These are phyloP conservation scores for Drosophila trapezifrons DNA, from an alignment of 1,140 invertebrate species.

Conservation along the genomic window DNA sequence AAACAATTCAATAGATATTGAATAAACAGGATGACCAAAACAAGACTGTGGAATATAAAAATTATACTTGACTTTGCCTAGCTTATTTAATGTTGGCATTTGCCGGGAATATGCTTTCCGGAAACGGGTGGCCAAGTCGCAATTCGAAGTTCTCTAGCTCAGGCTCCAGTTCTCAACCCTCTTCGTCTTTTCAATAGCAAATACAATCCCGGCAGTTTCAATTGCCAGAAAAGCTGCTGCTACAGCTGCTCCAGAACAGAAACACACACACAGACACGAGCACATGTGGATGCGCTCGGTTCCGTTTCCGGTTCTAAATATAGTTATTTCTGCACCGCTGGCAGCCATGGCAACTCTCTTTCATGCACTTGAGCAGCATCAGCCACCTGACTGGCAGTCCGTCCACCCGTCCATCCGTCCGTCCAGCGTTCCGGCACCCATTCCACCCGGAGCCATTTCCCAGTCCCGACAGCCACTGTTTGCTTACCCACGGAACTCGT, in stretches of 20 bases:
- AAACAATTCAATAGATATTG: slow-evolving; percentile 3
- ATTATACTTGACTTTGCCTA: slow-evolving; percentile 17
- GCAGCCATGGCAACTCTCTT: slow-evolving; percentile 54
- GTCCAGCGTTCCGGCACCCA: slow-evolving; percentile 23
- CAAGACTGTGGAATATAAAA: not conserved
- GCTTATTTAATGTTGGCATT: slow-evolving; percentile 34
- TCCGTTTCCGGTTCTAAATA: slow-evolving; percentile 69
- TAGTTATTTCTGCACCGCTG: slow-evolving; percentile 64
- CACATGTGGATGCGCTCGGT: slow-evolving; percentile 47
- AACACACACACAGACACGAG: slow-evolving; percentile 8
- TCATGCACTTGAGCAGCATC: slow-evolving; percentile 61
- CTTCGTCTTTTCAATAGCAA: slow-evolving; percentile 37
- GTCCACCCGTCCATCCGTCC: not conserved
- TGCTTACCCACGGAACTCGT: slow-evolving; percentile 38
- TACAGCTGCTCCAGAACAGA: slow-evolving; percentile 22
- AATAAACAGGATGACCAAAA: slow-evolving; percentile 20
- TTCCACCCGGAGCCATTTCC: slow-evolving; percentile 38
- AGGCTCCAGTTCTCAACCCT: not conserved
- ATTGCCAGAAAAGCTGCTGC: slow-evolving; percentile 53
- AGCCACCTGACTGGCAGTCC: slow-evolving; percentile 40
- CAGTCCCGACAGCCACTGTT: slow-evolving; percentile 47
- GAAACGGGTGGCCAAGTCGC: not conserved
- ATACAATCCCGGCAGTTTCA: slow-evolving; percentile 54
- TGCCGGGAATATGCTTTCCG: slow-evolving; percentile 19
- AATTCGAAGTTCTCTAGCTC: slow-evolving; percentile 13